These are phyloP conservation scores for Prunella himalayana DNA, from an alignment of 2,113 vertebrate genomes.

Conservation along the genomic window DNA sequence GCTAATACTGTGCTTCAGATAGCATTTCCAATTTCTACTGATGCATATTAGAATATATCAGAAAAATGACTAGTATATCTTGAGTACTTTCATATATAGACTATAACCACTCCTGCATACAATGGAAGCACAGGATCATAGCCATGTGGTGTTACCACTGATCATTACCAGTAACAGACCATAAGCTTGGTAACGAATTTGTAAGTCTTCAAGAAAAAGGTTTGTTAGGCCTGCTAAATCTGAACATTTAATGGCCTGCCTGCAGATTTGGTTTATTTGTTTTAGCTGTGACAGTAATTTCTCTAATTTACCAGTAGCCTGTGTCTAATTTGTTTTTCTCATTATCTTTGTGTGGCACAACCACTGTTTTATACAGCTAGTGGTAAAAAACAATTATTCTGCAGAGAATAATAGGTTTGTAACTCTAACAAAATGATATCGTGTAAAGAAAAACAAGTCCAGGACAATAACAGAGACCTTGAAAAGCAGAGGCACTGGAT, in stretches of 20 bases:
- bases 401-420: background rate
- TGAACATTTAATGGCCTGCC: background rate
- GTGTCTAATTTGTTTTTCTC: background rate
- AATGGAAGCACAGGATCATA: background rate
- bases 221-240: background rate
- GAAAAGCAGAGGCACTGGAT: background rate
- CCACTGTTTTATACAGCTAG: background rate
- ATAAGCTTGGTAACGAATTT: background rate
- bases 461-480: background rate
- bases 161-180: background rate
- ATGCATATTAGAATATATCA: background rate
- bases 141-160: fast-evolving
- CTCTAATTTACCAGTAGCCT: background rate
- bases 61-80: background rate
- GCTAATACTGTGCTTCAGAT: background rate
- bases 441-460: background rate
- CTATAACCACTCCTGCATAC: background rate
- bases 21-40: background rate
- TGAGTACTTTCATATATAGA: background rate
- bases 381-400: background rate
- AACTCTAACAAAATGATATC: background rate
- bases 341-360: background rate
- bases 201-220: background rate
- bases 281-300: background rate
- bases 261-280: background rate